A percentile compares a stretch with the other conserved stretches of the same genome.
Conservation (phyloP, 2,888 invertebrate species). For the Archips crataeganus region DNA sequence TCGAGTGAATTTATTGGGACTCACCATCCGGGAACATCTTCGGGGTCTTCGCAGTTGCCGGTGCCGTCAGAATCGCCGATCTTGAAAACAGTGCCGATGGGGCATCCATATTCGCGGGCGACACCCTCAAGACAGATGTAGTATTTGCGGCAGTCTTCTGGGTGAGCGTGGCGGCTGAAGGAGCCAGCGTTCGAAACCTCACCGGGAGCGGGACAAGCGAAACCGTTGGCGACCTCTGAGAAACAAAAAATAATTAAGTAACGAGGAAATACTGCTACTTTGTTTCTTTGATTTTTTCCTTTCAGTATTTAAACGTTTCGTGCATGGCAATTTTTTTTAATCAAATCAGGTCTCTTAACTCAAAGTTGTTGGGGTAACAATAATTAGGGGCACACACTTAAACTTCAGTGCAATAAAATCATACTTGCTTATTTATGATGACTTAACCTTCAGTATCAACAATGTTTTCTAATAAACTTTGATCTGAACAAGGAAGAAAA, state of each 20-base stretch:
- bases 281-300: neutral
- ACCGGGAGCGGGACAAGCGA: conserved; percentile 93
- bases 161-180: conserved; percentile 97
- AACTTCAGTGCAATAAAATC: no score
- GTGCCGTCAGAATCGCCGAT: conserved; percentile 96
- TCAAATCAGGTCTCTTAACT: no score
- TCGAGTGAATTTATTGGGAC: conserved; percentile 61
- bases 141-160: conserved; percentile 97
- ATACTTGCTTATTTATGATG: no score
- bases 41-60: conserved; percentile 97
- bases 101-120: conserved; percentile 97
- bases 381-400: no score
- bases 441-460: no score
- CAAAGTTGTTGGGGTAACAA: no score
- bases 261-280: conserved; percentile 43
- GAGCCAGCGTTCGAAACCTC: conserved; percentile 94
- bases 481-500: no score
- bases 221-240: conserved; percentile 96
- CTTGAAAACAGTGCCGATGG: conserved; percentile 98
- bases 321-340: no score
- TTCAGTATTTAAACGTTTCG: no score
- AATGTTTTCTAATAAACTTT: no score
- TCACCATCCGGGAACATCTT: conserved; percentile 98
- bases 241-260: conserved; percentile 54
- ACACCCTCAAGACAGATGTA: conserved; percentile 97